phyloP scores from a whole-genome alignment of 2,888 invertebrate genomes.

The Gonocerus acuteangulatus region DNA sequence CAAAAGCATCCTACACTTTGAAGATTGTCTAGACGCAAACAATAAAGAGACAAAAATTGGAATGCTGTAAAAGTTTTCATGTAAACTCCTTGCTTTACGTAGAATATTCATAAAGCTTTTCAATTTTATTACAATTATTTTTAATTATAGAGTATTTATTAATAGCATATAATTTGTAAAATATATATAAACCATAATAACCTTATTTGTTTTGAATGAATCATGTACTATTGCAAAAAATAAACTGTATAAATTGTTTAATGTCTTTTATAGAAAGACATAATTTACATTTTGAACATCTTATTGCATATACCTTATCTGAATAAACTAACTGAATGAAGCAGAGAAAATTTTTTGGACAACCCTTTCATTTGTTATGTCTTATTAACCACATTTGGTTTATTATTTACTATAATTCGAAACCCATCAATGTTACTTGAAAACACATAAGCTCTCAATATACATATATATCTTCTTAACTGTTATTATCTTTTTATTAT shows the following conservation, averaged over 20 bases:
- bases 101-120: background rate
- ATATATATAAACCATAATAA: background rate
- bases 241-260: no score
- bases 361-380: background rate
- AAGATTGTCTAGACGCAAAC: conserved; percentile 1
- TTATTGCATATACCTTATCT: background rate
- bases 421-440: no score
- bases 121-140: background rate
- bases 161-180: background rate
- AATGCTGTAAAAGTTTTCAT: background rate
- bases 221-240: no score
- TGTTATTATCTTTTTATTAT: no score
- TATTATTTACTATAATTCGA: no score
- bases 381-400: no score
- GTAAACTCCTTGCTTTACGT: background rate
- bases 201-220: no score
- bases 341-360: conserved; percentile 1
- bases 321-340: background rate
- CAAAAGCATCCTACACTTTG: conserved; percentile 17
- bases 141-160: background rate
- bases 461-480: no score
- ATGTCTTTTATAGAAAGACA: no score
- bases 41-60: background rate
- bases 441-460: no score
- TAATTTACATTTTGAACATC: background rate